Base-by-base conservation (phyloP, 2,797 vertebrate genomes). In the Clamator glandarius region DNA sequence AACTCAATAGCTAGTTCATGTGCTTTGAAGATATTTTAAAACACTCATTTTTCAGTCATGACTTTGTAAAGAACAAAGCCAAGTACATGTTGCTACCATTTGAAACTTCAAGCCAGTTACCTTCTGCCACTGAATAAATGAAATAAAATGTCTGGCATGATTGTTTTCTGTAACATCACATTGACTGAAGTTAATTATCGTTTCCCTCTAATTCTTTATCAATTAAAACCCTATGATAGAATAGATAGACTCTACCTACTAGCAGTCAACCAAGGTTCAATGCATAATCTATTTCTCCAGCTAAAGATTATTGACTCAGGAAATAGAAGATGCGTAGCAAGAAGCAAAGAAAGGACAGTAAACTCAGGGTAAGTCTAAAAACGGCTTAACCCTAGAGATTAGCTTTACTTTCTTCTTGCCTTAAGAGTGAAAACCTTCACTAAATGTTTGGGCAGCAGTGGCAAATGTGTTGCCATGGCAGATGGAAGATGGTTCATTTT, bases 401-500 rank as follows among this genome's bases (percentile, higher is more conserved):
- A 82, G 33, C 20, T 50, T 3, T 48, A 78, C 44, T n/a, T 46
- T 83, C 11, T 61, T 61, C 33, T 84, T 54, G 31, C 15, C 77
- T 82, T 35, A 31, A 63, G 39, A 74, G 39, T 28, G 78, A 81
- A 88, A 92, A 15, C 4, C 33, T 68, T 90, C 21, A 6, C 31
- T 80, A 85, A 80, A 70, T 0, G 0, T 80, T 79, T 74, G 64
- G 72, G 44, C 57, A 87, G 31, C 50, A 81, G 44, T 89, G 75
- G 58, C 58, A 92, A 90, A 85, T 64, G 46, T 85, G 58, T 89
- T 94, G 61, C 76, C 69, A 68, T 92, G 66, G 73, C 64, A 89
- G 68, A 93, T 46, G 7, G n/a, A 91, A 91, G 54, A 89, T n/a
- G 20, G 68, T 26, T 92, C 67, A 74, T 85, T 96, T 94, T 94